Percentiles rank a stretch among this genome's conserved stretches.
Evolutionary conservation across 2,797 vertebrate genomes (phyloP).

Genomic region (Xenops minutus): DNA sequence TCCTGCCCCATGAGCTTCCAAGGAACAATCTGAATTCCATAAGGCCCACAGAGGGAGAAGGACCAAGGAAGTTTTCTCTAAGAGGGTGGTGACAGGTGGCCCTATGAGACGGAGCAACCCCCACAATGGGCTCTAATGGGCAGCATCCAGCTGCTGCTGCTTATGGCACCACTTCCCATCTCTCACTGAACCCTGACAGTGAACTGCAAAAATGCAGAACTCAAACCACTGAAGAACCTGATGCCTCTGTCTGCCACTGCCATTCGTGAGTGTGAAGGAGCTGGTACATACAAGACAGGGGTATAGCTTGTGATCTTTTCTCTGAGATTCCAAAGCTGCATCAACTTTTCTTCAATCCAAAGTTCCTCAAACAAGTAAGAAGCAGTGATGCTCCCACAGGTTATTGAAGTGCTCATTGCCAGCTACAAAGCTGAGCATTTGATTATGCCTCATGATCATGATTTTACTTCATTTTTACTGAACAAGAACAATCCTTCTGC

Average conservation of each 20-base stretch:
- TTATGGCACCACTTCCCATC: background rate
- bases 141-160: background rate
- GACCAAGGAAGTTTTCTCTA: background rate
- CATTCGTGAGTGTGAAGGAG: background rate
- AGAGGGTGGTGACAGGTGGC: accelerated
- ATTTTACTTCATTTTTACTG: background rate
- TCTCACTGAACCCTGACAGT: background rate
- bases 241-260: background rate
- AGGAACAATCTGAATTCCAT: background rate
- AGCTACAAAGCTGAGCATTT: background rate
- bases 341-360: background rate
- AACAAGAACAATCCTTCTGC: background rate
- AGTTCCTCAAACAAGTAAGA: background rate
- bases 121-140: background rate
- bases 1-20: background rate
- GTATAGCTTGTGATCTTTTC: background rate
- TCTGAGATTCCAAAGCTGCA: background rate
- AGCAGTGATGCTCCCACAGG: background rate
- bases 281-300: background rate
- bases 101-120: background rate
- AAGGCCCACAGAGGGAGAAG: background rate
- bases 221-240: background rate
- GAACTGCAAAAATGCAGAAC: background rate
- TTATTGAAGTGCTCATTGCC: background rate
- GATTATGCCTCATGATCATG: background rate